These are phyloP conservation scores for Typhlomys cinereus DNA, from an alignment of 2,113 vertebrate genomes.

Conservation along the genomic window DNA sequence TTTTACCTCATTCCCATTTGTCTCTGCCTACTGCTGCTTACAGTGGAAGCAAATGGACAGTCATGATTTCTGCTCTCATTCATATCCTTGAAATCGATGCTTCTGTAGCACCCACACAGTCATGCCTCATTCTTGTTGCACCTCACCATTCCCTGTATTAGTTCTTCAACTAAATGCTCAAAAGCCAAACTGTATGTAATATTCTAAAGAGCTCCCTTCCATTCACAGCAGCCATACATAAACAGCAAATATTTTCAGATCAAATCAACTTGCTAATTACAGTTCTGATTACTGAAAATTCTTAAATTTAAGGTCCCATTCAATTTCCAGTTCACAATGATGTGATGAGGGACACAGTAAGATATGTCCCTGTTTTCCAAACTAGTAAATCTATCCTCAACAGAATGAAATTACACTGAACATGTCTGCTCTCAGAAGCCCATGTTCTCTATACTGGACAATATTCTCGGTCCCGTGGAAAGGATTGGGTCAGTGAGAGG, in stretches of 20 bases:
- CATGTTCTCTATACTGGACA: background rate
- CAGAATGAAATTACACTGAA: background rate
- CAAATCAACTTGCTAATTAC: background rate
- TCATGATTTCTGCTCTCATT: background rate
- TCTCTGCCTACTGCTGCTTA: background rate
- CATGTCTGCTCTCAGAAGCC: background rate
- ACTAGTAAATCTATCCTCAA: background rate
- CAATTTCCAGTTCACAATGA: background rate
- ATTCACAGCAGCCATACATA: fast-evolving
- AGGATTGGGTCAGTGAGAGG: background rate
- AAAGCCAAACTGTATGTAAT: background rate
- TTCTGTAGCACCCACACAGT: background rate
- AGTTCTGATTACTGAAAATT: background rate
- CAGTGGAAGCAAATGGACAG: background rate
- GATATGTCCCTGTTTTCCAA: background rate
- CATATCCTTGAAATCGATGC: too few relatives aligned
- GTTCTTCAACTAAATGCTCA: background rate
- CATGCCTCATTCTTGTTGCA: background rate
- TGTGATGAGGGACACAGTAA: background rate
- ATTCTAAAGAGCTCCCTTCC: background rate
- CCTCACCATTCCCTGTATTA: background rate
- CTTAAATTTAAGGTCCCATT: background rate
- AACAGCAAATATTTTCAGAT: background rate
- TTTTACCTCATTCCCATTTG: background rate
- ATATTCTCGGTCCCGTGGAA: background rate